phyloP scores from a whole-genome alignment of 1,140 invertebrate species.

The Musca domestica region DNA sequence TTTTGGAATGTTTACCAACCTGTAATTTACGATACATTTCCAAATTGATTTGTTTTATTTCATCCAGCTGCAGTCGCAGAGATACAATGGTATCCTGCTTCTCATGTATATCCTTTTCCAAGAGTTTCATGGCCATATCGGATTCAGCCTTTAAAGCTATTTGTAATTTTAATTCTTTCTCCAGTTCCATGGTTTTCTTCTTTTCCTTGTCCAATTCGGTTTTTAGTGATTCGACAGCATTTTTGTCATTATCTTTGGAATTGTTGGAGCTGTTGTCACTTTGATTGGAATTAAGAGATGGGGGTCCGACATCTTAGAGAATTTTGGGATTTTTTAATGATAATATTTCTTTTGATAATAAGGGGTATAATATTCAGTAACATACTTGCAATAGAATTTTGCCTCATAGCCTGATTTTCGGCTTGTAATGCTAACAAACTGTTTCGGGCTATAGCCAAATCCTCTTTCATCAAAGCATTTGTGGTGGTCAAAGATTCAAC shows the following conservation, averaged over 20 bases:
- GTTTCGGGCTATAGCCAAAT: constrained; percentile 85
- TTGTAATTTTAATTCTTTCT: constrained; percentile 83
- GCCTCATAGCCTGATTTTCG: constrained; percentile 76
- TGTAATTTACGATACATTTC: constrained; percentile 97
- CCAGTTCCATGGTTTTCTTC: constrained; percentile 70
- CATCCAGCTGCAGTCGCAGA: constrained; percentile 86
- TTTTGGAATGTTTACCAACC: constrained; percentile 62
- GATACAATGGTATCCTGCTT: constrained; percentile 96
- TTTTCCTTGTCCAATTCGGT: constrained; percentile 77
- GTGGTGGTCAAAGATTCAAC: constrained; percentile 88
- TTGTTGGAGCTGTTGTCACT: constrained; percentile 39
- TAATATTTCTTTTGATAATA: neutral
- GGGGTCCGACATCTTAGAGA: constrained; percentile 12
- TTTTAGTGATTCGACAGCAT: constrained; percentile 57
- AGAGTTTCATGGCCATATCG: constrained; percentile 92
- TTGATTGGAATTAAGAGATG: constrained; percentile 22
- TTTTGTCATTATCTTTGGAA: constrained; percentile 53
- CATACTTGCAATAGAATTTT: constrained; percentile 56
- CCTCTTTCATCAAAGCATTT: constrained; percentile 90
- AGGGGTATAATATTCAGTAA: neutral
- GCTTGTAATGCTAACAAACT: constrained; percentile 75
- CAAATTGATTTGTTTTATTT: constrained; percentile 95
- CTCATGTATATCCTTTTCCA: constrained; percentile 96
- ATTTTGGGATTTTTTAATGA: neutral
- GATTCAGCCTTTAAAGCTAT: constrained; percentile 92